These are phyloP conservation scores for Microctonus hyperodae DNA, from an alignment of 2,888 invertebrate species.

Conservation along the genomic window DNA sequence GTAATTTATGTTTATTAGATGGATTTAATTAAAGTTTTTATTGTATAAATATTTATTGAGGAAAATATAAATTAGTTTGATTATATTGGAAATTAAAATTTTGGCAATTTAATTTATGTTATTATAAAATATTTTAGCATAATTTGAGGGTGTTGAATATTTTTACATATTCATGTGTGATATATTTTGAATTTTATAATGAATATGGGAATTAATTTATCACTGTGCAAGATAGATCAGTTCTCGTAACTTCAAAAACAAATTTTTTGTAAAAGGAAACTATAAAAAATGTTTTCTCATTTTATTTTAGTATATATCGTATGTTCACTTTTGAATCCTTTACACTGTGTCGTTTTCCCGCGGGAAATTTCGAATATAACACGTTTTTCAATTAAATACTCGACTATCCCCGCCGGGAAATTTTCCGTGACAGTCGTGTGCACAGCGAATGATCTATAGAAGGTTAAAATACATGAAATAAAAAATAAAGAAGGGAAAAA, in stretches of 20 bases:
- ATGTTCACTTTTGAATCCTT: background rate
- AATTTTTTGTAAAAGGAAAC: slow-evolving; percentile 17
- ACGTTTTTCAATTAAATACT: slow-evolving; percentile 45
- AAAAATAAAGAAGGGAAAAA: background rate
- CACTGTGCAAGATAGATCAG: background rate
- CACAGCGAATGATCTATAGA: slow-evolving; percentile 14
- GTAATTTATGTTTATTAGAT: too few species aligned
- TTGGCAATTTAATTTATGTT: too few species aligned
- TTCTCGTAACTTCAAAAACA: background rate
- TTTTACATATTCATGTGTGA: too few species aligned
- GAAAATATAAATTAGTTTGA: too few species aligned
- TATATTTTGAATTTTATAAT: too few species aligned
- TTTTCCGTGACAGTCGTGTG: slow-evolving; percentile 22
- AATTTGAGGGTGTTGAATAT: too few species aligned
- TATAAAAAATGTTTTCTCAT: background rate
- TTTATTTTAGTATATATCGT: background rate
- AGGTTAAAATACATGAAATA: too few species aligned
- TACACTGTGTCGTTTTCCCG: slow-evolving; percentile 29
- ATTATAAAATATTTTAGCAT: too few species aligned
- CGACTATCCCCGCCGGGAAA: slow-evolving; percentile 37
- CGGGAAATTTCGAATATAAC: slow-evolving; percentile 49
- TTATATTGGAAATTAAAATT: too few species aligned
- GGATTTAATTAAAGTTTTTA: too few species aligned
- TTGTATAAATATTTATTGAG: too few species aligned
- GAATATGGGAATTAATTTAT: too few species aligned